phyloP scores from a whole-genome alignment of 2,797 vertebrate species.

The Phaenicophaeus curvirostris region DNA sequence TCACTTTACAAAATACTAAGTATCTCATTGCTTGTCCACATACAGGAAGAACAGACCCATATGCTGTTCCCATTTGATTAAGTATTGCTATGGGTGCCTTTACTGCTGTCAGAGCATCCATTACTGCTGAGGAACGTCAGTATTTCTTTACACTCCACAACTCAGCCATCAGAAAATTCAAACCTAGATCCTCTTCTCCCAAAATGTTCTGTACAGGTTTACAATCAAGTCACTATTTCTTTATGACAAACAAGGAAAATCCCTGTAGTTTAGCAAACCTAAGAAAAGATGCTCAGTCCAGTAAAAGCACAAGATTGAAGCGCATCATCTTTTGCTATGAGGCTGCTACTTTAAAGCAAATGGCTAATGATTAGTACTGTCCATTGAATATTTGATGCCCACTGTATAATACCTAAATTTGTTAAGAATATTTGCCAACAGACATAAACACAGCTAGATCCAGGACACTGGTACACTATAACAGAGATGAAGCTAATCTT shows the following conservation, averaged over 20 bases:
- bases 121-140: background rate
- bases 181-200: background rate
- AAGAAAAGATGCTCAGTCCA: background rate
- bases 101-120: background rate
- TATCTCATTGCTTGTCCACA: background rate
- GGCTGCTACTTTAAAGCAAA: background rate
- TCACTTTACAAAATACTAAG: background rate
- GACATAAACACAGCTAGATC: background rate
- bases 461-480: background rate
- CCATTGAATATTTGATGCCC: background rate
- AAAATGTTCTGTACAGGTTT: background rate
- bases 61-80: background rate
- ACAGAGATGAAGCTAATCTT: background rate
- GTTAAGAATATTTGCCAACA: background rate
- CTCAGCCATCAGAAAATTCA: slow-evolving; percentile 33
- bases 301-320: background rate
- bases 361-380: accelerated
- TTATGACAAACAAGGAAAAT: background rate
- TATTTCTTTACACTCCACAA: background rate
- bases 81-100: background rate
- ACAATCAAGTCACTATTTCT: background rate
- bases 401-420: background rate
- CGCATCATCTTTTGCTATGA: background rate
- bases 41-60: background rate
- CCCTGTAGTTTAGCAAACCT: background rate